These are phyloP conservation scores for Heliconius hermathena DNA, from an alignment of 1,140 invertebrate species.

Conservation along the genomic window DNA sequence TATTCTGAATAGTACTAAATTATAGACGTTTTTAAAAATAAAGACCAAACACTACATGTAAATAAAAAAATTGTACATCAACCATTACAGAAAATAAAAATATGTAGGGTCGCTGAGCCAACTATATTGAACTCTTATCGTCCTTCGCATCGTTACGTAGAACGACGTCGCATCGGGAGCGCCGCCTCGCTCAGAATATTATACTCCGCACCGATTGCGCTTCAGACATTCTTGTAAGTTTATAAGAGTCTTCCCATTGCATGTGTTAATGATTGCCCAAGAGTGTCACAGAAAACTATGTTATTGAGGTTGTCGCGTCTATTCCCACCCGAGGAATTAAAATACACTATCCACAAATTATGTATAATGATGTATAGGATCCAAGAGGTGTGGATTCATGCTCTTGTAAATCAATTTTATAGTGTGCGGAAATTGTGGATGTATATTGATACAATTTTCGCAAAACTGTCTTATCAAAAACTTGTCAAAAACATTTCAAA, in stretches of 20 bases:
- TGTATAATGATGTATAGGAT: too few relatives aligned
- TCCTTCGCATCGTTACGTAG: constrained; percentile 6
- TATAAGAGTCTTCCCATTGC: neutral
- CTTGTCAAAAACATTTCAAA: neutral
- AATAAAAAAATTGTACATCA: neutral
- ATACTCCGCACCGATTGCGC: constrained; percentile 1
- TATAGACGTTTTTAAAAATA: neutral
- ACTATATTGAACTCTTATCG: constrained; percentile 16
- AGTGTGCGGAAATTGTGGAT: neutral
- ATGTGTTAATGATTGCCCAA: neutral
- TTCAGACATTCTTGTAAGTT: constrained; percentile 2
- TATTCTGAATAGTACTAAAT: too few relatives aligned
- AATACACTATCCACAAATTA: too few relatives aligned
- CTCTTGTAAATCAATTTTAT: too few relatives aligned
- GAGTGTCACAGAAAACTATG: too few relatives aligned
- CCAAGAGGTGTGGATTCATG: too few relatives aligned
- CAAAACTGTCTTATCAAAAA: too few relatives aligned
- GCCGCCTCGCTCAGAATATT: constrained; percentile 13
- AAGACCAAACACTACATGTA: neutral
- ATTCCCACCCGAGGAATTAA: too few relatives aligned
- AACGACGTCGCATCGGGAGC: constrained; percentile 1
- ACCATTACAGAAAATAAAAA: constrained; percentile 12
- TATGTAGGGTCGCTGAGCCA: constrained; percentile 6
- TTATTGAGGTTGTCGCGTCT: too few relatives aligned
- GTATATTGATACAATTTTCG: too few relatives aligned